Conservation (phyloP, 1,140 invertebrate genomes). For the Listronotus oregonensis region DNA sequence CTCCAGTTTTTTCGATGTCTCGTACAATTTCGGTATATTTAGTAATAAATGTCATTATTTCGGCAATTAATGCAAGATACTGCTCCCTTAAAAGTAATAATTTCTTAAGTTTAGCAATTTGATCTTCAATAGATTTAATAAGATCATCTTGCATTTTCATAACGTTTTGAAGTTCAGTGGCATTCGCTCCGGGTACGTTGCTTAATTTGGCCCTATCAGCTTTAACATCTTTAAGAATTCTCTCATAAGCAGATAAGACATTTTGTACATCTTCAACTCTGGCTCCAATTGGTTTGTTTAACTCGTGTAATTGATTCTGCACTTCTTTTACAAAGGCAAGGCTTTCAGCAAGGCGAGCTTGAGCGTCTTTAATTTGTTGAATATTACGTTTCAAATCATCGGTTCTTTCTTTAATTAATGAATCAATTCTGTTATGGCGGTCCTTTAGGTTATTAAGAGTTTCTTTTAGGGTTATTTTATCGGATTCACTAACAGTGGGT, state of each 20-base stretch:
- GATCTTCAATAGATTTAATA: slow-evolving; percentile 80
- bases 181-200: slow-evolving; percentile 74
- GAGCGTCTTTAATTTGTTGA: slow-evolving; percentile 77
- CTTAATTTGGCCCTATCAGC: slow-evolving; percentile 79
- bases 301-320: slow-evolving; percentile 78
- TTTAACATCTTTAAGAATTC: slow-evolving; percentile 78
- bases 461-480: slow-evolving; percentile 79
- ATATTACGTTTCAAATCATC: slow-evolving; percentile 74
- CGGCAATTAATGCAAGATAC: slow-evolving; percentile 81
- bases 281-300: slow-evolving; percentile 84
- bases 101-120: slow-evolving; percentile 78
- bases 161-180: slow-evolving; percentile 77
- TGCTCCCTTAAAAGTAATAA: slow-evolving; percentile 82
- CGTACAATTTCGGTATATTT: slow-evolving; percentile 85
- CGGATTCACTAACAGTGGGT: slow-evolving; percentile 80
- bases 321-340: slow-evolving; percentile 79
- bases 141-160: slow-evolving; percentile 82
- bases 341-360: slow-evolving; percentile 76
- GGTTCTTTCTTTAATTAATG: slow-evolving; percentile 76
- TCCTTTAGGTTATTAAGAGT: slow-evolving; percentile 78
- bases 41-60: slow-evolving; percentile 84
- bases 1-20: slow-evolving; percentile 81
- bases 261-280: slow-evolving; percentile 83
- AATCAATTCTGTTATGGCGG: slow-evolving; percentile 72
- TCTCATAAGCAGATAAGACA: slow-evolving; percentile 77